A percentile compares a stretch with the other conserved stretches of the same genome.
Conservation (phyloP, 2,888 invertebrate species). For the Hemaris fuciformis region DNA sequence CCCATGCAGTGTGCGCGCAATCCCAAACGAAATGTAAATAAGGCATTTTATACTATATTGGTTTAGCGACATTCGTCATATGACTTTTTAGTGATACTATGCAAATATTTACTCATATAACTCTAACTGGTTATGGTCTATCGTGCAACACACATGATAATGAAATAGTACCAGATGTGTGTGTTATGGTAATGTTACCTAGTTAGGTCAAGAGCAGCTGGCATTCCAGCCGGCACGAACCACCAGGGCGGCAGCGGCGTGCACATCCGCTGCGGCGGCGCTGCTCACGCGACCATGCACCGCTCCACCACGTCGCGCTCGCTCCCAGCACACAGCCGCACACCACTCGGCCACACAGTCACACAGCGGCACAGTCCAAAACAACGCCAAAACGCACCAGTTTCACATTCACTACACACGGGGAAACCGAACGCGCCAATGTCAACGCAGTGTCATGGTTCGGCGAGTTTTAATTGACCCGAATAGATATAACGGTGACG, state of each 20-base stretch:
- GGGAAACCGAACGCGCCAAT: slow-evolving; percentile 50
- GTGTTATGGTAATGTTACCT: slow-evolving; percentile 53
- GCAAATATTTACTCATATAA: background rate
- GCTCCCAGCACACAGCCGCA: slow-evolving; percentile 20
- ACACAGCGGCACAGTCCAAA: slow-evolving; percentile 30
- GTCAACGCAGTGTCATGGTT: slow-evolving; percentile 73
- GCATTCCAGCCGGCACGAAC: slow-evolving; percentile 77
- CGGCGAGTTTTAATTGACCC: slow-evolving; percentile 61
- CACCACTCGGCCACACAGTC: slow-evolving; percentile 25
- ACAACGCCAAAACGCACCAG: slow-evolving; percentile 33
- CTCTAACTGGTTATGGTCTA: background rate
- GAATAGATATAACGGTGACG: slow-evolving; percentile 65
- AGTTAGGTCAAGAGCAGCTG: slow-evolving; percentile 80
- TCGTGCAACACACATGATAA: too few species aligned
- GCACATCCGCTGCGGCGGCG: slow-evolving; percentile 73
- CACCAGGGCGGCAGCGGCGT: slow-evolving; percentile 75
- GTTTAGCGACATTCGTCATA: background rate
- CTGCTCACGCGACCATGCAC: slow-evolving; percentile 50
- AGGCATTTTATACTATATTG: background rate
- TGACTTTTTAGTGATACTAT: background rate
- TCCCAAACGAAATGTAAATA: background rate
- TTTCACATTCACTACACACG: slow-evolving; percentile 65
- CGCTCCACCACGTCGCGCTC: slow-evolving; percentile 31
- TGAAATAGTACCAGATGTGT: background rate
- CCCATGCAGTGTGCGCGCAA: background rate